phyloP scores from a whole-genome alignment of 2,113 vertebrate genomes.

The Nibea coibor region DNA sequence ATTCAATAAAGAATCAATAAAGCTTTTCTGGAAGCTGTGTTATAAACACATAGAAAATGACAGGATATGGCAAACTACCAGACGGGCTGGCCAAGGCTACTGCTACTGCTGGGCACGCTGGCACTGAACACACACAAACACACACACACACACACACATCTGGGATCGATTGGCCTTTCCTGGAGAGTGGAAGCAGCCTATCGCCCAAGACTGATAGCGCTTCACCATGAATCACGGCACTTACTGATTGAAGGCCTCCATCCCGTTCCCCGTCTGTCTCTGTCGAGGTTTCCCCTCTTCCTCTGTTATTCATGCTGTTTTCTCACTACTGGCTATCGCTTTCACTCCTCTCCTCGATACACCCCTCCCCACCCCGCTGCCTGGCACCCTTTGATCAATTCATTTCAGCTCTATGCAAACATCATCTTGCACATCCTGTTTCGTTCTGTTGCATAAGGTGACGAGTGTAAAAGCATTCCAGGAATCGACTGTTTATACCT shows the following conservation, averaged over 20 bases:
- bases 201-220: constrained; percentile 61
- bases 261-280: constrained; percentile 3
- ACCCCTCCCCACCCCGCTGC: neutral
- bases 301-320: constrained; percentile 40
- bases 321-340: constrained; percentile 21
- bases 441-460: constrained; percentile 20
- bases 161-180: constrained; percentile 67
- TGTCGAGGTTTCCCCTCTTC: constrained; percentile 36
- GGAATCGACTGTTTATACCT: constrained; percentile 54
- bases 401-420: constrained; percentile 43
- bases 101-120: constrained; percentile 35
- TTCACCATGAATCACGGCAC: constrained; percentile 51
- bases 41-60: constrained; percentile 32
- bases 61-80: constrained; percentile 27
- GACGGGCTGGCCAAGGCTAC: constrained; percentile 31
- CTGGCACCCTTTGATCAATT: constrained; percentile 38
- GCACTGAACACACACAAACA: constrained; percentile 24
- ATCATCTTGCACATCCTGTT: constrained; percentile 3
- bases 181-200: constrained; percentile 53
- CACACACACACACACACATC: constrained; percentile 36
- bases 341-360: constrained; percentile 15
- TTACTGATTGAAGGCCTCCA: constrained; percentile 48
- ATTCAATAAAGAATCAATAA: constrained; percentile 1
- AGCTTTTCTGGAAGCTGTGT: constrained; percentile 1
- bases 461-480: constrained; percentile 50